A percentile compares a stretch with the other conserved stretches of the same genome.
These are phyloP conservation scores for Craseonycteris thonglongyai DNA, from an alignment of 2,113 vertebrate species.

Conservation along the genomic window DNA sequence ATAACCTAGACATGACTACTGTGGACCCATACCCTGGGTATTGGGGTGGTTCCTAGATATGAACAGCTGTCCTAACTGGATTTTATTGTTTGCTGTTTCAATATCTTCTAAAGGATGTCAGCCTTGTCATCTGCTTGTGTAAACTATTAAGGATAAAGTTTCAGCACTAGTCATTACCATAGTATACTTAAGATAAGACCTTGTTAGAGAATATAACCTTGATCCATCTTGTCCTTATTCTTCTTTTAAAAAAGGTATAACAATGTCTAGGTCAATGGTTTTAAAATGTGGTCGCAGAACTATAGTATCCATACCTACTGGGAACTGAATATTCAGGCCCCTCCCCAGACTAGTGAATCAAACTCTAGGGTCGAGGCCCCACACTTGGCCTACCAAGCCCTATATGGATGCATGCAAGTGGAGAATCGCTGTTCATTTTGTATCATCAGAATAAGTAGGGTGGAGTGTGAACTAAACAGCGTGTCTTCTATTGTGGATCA, in stretches of 20 bases:
- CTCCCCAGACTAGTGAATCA: background rate
- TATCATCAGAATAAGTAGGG: background rate
- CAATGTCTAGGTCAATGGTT: background rate
- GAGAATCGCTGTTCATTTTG: background rate
- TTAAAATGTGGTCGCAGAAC: background rate
- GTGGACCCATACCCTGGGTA: background rate
- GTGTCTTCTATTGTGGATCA: background rate
- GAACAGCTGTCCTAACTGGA: background rate
- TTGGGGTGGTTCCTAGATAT: background rate
- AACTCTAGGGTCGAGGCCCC: background rate
- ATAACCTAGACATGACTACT: background rate
- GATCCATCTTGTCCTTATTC: background rate
- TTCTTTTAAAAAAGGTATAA: background rate
- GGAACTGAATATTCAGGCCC: background rate
- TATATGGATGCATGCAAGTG: background rate
- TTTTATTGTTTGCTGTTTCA: background rate
- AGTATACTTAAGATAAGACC: background rate
- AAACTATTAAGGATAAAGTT: background rate
- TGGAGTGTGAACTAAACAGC: background rate
- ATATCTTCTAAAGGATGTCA: background rate
- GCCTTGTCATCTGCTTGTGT: background rate
- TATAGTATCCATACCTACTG: background rate
- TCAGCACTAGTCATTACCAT: background rate
- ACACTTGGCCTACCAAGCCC: background rate
- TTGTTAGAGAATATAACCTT: background rate